Evolutionary conservation across 1,140 invertebrate species (phyloP).

Genomic region (Papilio polytes): DNA sequence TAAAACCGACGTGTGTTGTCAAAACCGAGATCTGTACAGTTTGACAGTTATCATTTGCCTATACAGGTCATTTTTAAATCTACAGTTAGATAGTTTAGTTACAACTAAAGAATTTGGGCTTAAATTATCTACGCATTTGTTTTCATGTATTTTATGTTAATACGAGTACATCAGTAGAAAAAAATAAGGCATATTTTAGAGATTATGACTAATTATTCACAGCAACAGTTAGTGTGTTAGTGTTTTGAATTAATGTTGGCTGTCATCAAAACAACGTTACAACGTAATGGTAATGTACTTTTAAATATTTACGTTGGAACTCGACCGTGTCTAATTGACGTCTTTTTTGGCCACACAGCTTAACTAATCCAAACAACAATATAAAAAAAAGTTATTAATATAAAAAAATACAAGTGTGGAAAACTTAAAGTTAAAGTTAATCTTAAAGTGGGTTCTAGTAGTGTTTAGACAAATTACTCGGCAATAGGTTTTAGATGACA

Average conservation of each 20-base stretch:
- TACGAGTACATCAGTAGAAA: no score
- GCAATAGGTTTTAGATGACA: neutral
- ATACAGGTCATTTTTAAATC: no score
- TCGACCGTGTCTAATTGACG: conserved; percentile 33
- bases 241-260: neutral
- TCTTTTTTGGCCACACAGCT: neutral
- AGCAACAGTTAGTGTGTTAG: neutral
- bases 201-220: neutral
- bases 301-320: conserved; percentile 35
- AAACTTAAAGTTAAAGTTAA: no score
- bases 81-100: no score
- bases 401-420: neutral
- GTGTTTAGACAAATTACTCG: neutral
- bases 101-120: no score
- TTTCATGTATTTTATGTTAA: no score
- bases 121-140: no score
- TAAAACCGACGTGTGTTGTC: no score
- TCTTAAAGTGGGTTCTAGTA: no score
- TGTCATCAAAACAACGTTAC: conserved; percentile 38
- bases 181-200: no score
- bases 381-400: neutral
- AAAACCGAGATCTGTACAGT: no score
- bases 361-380: neutral
- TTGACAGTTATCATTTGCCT: no score
- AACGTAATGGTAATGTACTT: conserved; percentile 27